Percentiles rank a stretch among this genome's conserved stretches.
Conservation (phyloP, 1,140 invertebrate species). For the Pachypsylla venusta region DNA sequence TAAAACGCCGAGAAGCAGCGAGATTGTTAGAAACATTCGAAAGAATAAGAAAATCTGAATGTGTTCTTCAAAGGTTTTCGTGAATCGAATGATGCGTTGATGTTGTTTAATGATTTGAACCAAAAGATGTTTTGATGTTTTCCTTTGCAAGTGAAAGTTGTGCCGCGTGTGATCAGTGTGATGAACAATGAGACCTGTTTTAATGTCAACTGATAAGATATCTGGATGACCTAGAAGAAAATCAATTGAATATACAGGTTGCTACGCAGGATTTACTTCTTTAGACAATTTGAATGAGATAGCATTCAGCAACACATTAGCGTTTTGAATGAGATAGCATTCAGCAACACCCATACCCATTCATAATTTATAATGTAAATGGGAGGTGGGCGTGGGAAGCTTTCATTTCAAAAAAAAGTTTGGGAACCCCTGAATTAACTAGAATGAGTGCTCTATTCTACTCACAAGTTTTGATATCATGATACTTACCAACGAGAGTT, state of each 20-base stretch:
- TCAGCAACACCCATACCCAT: too few species aligned
- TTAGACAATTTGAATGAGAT: too few species aligned
- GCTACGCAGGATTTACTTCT: too few species aligned
- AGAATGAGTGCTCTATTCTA: too few species aligned
- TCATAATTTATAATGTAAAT: too few species aligned
- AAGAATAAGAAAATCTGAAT: neutral
- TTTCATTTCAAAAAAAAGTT: too few species aligned
- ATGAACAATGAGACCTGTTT: neutral
- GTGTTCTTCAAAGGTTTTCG: neutral
- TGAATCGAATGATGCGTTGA: neutral
- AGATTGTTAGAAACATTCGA: neutral
- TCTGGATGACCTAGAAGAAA: constrained; percentile 3
- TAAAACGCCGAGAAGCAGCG: neutral
- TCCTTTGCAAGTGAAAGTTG: neutral
- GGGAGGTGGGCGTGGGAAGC: too few species aligned
- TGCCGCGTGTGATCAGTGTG: neutral
- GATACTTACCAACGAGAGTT: neutral
- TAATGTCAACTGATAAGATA: neutral
- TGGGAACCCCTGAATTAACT: too few species aligned
- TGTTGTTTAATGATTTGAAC: neutral
- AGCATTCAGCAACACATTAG: too few species aligned
- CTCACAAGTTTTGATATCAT: too few species aligned
- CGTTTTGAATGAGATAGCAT: too few species aligned
- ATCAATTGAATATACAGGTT: too few species aligned
- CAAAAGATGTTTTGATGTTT: neutral